A percentile compares a stretch with the other conserved stretches of the same genome.
These are phyloP conservation scores for Aurelia aurita complex sp. Pacific DNA, from an alignment of 30 jellyfish, hydroid and myxozoan genomes.

Conservation along the genomic window DNA sequence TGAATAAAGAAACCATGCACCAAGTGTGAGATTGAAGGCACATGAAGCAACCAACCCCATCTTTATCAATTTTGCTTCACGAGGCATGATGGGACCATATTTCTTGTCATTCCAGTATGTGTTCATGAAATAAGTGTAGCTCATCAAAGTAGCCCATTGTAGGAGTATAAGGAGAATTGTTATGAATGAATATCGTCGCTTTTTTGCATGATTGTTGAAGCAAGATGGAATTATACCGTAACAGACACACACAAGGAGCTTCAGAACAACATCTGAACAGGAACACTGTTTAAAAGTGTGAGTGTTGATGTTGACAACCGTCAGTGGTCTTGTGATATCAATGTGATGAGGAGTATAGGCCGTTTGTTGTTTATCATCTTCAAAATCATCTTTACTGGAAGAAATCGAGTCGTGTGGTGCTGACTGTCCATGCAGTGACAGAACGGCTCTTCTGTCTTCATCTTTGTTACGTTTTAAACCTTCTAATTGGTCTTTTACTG, in stretches of 20 bases:
- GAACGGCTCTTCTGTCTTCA: too few relatives aligned
- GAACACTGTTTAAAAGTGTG: neutral
- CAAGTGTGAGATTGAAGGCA: neutral
- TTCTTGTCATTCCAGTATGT: neutral
- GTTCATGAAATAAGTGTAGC: neutral
- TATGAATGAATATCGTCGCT: neutral
- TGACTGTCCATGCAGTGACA: too few relatives aligned
- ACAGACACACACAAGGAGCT: neutral
- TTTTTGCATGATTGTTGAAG: neutral
- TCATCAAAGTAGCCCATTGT: neutral
- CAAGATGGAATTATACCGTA: neutral
- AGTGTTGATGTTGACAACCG: neutral
- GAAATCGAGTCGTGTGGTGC: too few relatives aligned
- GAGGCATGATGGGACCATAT: neutral
- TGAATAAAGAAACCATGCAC: constrained; percentile 15
- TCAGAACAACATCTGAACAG: neutral
- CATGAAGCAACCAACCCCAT: constrained; percentile 12
- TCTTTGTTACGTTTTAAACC: too few relatives aligned
- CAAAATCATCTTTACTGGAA: too few relatives aligned
- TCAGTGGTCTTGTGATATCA: neutral
- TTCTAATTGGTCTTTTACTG: too few relatives aligned
- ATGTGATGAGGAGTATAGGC: neutral
- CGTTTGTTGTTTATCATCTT: neutral
- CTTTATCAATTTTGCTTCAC: neutral
- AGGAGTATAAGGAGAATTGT: neutral